Conservation (phyloP, 2,113 vertebrate species). For the Lanius ludovicianus region DNA sequence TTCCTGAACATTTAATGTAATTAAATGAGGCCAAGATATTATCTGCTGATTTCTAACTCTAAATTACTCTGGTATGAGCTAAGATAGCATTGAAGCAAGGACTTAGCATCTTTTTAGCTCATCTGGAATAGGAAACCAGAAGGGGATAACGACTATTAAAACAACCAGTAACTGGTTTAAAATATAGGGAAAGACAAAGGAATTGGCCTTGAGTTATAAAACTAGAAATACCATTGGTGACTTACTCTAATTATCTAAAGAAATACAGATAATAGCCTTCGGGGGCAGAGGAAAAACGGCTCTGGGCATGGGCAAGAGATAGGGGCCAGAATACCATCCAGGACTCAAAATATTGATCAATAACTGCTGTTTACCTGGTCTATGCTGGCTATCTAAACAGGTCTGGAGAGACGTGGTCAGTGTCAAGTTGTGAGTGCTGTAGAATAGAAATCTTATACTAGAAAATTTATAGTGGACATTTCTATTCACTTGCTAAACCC, state of each 20-base stretch:
- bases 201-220: neutral
- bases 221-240: neutral
- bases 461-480: neutral
- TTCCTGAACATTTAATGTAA: neutral
- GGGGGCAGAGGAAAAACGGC: fast-evolving
- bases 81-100: neutral
- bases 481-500: neutral
- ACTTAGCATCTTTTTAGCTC: neutral
- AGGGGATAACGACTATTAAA: neutral
- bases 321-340: neutral
- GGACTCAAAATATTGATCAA: neutral
- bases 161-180: neutral
- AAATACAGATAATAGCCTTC: neutral
- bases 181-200: neutral
- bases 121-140: neutral
- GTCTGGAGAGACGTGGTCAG: neutral
- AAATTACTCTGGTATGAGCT: neutral
- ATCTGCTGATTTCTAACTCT: neutral
- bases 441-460: neutral
- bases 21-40: neutral
- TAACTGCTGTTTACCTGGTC: neutral
- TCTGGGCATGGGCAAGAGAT: neutral
- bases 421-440: neutral
- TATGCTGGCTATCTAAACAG: neutral
- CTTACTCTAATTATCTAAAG: neutral